Evolutionary conservation across 2,797 vertebrate genomes (phyloP).

Genomic region (Enteromius mattozi): DNA sequence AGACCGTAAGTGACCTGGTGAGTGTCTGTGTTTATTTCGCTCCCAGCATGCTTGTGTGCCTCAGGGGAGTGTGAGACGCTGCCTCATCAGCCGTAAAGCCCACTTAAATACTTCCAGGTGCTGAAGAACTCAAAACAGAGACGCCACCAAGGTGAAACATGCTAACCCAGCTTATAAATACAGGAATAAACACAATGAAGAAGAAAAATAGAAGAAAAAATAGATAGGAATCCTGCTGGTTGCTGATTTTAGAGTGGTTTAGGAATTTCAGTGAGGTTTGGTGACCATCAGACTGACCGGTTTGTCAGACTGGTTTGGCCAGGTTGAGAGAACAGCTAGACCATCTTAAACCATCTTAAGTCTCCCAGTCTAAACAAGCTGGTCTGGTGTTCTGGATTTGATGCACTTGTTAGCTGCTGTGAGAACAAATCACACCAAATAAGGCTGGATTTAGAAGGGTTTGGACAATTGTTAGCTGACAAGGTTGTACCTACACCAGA

Average conservation of each 20-base stretch:
- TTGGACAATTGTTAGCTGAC: neutral
- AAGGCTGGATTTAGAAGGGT: neutral
- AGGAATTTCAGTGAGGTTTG: neutral
- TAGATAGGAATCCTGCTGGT: neutral
- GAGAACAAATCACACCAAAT: neutral
- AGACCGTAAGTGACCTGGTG: slow-evolving; percentile 42
- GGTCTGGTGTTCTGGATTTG: neutral
- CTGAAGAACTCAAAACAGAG: slow-evolving; percentile 10
- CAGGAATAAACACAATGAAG: neutral
- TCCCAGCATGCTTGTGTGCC: slow-evolving; percentile 13
- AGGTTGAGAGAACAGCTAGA: neutral
- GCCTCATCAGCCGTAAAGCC: slow-evolving; percentile 4
- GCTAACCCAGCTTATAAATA: neutral
- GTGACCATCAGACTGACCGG: neutral
- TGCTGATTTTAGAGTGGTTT: neutral
- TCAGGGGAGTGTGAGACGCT: neutral
- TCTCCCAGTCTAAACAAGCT: neutral
- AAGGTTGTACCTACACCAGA: neutral
- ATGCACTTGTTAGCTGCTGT: neutral
- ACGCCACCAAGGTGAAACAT: slow-evolving; percentile 9
- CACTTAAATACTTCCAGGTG: slow-evolving; percentile 25
- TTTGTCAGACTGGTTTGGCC: neutral
- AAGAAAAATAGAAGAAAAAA: neutral
- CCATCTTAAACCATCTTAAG: neutral
- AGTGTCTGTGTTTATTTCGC: slow-evolving; percentile 44